These are phyloP conservation scores for Steatornis caripensis DNA, from an alignment of 2,113 vertebrate species.

Conservation along the genomic window DNA sequence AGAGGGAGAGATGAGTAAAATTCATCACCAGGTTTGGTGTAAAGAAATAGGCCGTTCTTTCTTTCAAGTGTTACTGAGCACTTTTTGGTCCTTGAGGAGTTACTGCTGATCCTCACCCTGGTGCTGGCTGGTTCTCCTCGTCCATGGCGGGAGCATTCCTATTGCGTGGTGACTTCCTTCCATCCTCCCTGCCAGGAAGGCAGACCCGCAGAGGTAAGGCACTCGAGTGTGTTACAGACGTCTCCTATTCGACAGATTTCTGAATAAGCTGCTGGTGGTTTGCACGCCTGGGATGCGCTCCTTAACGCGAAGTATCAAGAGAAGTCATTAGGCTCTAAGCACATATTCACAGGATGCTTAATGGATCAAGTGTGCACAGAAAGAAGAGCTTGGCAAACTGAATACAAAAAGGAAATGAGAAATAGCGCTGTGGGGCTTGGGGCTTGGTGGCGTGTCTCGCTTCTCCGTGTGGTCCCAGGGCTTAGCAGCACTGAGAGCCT, in stretches of 20 bases:
- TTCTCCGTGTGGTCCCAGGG: too few species aligned
- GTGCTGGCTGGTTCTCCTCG: not conserved
- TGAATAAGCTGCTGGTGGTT: not conserved
- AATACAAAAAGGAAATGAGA: not conserved
- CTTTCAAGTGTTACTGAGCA: not conserved
- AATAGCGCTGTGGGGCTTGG: too few species aligned
- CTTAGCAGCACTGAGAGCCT: not conserved
- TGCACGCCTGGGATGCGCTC: not conserved
- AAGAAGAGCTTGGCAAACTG: not conserved
- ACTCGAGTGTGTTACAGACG: not conserved
- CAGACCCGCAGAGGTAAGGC: not conserved
- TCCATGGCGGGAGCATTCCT: not conserved
- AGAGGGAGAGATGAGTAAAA: not conserved
- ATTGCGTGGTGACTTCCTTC: rapidly evolving
- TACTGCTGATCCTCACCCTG: rapidly evolving
- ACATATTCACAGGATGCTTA: not conserved
- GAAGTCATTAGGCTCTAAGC: not conserved
- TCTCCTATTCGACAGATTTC: not conserved
- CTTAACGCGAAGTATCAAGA: not conserved
- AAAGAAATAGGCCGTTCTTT: not conserved
- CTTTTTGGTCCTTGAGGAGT: not conserved
- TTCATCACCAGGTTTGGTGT: not conserved
- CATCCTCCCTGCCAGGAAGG: too few species aligned
- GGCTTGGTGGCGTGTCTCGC: rapidly evolving
- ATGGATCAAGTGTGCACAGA: not conserved